A percentile compares a stretch with the other conserved stretches of the same genome.
These are phyloP conservation scores for Trichoplusia ni DNA, from an alignment of 1,140 invertebrate genomes.

Conservation along the genomic window DNA sequence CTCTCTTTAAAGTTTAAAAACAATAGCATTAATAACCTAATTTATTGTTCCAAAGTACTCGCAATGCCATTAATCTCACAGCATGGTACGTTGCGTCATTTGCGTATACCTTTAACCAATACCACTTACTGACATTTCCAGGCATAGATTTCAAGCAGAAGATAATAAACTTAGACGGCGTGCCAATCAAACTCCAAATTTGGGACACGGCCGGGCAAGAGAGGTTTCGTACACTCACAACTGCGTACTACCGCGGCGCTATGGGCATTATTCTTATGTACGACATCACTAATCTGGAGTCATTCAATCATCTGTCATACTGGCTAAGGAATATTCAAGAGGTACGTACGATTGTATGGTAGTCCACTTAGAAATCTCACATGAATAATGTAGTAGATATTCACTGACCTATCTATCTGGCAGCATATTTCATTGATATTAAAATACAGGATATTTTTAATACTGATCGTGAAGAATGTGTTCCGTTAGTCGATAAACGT, in stretches of 20 bases:
- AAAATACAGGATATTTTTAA: no score
- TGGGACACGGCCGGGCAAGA: constrained; percentile 91
- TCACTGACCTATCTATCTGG: no score
- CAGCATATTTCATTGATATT: no score
- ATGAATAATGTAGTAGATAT: not conserved
- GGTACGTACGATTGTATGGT: constrained; percentile 69
- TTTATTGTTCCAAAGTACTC: no score
- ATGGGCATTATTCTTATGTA: constrained; percentile 95
- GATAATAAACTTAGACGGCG: constrained; percentile 92
- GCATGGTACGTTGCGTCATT: not conserved
- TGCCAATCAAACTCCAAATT: constrained; percentile 93
- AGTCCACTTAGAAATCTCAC: not conserved
- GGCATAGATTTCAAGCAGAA: constrained; percentile 96
- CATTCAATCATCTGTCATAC: constrained; percentile 92
- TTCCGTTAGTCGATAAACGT: no score
- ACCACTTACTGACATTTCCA: constrained; percentile 67
- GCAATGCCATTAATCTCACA: not conserved
- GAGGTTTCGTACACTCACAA: constrained; percentile 91
- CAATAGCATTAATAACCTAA: no score
- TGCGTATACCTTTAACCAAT: not conserved
- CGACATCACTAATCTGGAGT: constrained; percentile 92
- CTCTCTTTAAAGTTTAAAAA: no score
- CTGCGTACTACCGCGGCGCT: constrained; percentile 92
- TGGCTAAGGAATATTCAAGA: constrained; percentile 94
- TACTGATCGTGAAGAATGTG: no score